Percentiles rank a stretch among this genome's conserved stretches.
These are phyloP conservation scores for Hesperophylax magnus DNA, from an alignment of 1,140 invertebrate genomes.

Conservation along the genomic window DNA sequence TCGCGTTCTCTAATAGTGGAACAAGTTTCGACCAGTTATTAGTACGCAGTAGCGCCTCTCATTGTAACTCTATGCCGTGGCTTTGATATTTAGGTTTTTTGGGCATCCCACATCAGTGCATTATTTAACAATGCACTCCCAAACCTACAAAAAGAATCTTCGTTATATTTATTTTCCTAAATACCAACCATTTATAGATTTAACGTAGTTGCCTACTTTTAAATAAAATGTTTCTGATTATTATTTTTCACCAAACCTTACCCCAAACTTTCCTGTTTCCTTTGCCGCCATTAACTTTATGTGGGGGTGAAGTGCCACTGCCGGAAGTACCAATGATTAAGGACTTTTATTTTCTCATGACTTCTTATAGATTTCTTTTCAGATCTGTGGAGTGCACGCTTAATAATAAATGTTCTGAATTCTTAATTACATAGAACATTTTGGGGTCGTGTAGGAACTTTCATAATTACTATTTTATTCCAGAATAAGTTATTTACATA, in stretches of 20 bases:
- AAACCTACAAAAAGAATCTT: too few relatives aligned
- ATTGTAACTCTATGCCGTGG: too few relatives aligned
- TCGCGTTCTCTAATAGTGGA: too few relatives aligned
- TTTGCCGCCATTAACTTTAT: not conserved
- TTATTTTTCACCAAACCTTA: not conserved
- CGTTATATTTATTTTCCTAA: too few relatives aligned
- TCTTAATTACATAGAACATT: conserved; percentile 14
- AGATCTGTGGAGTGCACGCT: conserved; percentile 13
- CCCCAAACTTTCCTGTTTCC: not conserved
- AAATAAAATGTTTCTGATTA: too few relatives aligned
- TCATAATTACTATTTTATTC: conserved; percentile 5
- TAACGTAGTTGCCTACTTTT: too few relatives aligned
- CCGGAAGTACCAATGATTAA: not conserved
- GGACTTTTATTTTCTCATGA: not conserved
- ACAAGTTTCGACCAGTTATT: too few relatives aligned
- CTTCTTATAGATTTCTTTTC: conserved; percentile 7
- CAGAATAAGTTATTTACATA: not conserved
- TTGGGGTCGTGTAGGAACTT: conserved; percentile 10
- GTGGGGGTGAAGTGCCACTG: not conserved
- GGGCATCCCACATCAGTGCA: too few relatives aligned
- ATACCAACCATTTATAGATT: too few relatives aligned
- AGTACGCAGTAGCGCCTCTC: too few relatives aligned
- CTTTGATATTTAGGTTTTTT: too few relatives aligned
- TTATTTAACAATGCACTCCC: too few relatives aligned
- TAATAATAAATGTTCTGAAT: conserved; percentile 22